Evolutionary conservation across 53 echinoderm and acorn worm species (phyloP).

Genomic region (Zoroaster sp.): DNA sequence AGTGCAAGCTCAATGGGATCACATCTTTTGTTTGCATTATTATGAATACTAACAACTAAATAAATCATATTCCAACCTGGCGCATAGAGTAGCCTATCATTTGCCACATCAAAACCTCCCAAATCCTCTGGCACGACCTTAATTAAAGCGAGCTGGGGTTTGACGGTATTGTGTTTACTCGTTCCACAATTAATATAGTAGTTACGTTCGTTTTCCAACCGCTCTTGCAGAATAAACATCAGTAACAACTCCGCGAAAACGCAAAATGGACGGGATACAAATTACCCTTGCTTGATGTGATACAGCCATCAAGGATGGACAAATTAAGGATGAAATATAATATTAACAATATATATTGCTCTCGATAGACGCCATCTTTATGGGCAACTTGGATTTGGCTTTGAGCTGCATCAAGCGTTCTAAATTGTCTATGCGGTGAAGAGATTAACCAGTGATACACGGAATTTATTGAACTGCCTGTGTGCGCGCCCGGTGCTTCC

Average conservation of each 20-base stretch:
- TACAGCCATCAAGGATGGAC: neutral
- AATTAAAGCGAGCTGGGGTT: neutral
- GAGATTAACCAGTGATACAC: no score
- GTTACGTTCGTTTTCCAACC: conserved; percentile 4
- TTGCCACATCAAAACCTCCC: neutral
- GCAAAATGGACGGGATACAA: neutral
- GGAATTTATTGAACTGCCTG: no score
- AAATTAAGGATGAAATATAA: neutral
- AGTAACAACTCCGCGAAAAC: neutral
- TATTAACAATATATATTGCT: neutral
- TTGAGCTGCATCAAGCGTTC: no score
- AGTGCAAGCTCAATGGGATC: neutral
- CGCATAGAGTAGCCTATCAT: neutral
- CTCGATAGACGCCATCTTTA: no score
- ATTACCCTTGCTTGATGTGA: neutral
- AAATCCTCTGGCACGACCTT: neutral
- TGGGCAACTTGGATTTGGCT: no score
- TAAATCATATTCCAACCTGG: neutral
- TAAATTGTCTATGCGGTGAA: no score
- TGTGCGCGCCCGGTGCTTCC: no score
- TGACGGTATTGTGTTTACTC: conserved; percentile 3
- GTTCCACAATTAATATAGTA: conserved; percentile 2
- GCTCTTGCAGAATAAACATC: conserved; percentile 19
- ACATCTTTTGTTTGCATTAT: neutral
- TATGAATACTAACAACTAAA: conserved; percentile 2